Evolutionary conservation across 2,113 vertebrate genomes (phyloP).

Genomic region (Tupaia chinensis): DNA sequence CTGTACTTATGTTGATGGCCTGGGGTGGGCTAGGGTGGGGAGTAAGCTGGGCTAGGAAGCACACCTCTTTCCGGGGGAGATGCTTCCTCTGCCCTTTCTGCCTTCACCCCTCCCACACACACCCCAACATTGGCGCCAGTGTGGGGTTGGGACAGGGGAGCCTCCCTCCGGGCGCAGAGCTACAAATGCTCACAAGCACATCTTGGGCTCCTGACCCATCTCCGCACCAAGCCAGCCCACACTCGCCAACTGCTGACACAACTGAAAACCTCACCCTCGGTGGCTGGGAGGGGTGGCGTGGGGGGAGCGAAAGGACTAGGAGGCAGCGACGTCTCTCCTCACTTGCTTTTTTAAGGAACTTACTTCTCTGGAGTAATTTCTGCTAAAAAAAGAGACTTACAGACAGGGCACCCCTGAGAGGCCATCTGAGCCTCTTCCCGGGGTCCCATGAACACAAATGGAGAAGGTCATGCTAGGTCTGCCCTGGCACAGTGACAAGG

Average conservation of each 20-base stretch:
- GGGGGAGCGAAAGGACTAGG: background rate
- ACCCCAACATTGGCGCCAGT: background rate
- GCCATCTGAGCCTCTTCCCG: background rate
- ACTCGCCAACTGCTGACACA: slow-evolving; percentile 79
- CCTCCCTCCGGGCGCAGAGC: background rate
- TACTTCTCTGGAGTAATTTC: slow-evolving; percentile 63
- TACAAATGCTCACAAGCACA: background rate
- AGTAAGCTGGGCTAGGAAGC: slow-evolving; percentile 11
- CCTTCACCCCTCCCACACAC: background rate
- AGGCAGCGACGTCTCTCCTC: slow-evolving; percentile 60
- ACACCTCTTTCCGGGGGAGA: background rate
- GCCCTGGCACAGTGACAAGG: background rate
- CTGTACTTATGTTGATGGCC: background rate
- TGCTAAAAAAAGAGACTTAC: slow-evolving; percentile 44
- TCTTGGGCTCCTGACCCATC: slow-evolving; percentile 51
- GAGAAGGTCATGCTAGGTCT: background rate
- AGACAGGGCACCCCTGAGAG: background rate
- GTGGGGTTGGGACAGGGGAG: background rate
- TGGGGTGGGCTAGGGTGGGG: background rate
- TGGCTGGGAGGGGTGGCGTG: background rate
- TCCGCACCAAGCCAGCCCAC: slow-evolving; percentile 33
- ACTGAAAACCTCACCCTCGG: slow-evolving; percentile 66
- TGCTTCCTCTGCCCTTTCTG: background rate
- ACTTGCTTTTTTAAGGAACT: slow-evolving; percentile 77
- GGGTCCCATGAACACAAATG: background rate